phyloP scores from a whole-genome alignment of 2,888 invertebrate species.

The Oscheius sp. region DNA sequence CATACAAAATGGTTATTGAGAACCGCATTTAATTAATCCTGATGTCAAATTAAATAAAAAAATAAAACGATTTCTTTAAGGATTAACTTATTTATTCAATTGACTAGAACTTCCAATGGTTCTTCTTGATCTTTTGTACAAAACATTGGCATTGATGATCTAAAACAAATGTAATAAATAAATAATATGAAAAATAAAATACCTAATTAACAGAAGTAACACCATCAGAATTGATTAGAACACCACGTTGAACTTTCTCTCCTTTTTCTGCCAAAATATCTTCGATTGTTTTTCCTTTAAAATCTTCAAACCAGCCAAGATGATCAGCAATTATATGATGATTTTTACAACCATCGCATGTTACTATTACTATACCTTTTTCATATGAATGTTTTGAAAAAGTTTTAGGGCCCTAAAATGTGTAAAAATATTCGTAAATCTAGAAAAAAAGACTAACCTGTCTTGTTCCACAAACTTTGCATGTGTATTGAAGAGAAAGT shows the following conservation, averaged over 20 bases:
- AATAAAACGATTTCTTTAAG: neutral
- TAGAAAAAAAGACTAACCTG: conserved; percentile 76
- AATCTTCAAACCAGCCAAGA: conserved; percentile 89
- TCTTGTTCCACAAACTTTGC: conserved; percentile 86
- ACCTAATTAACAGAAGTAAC: conserved; percentile 24
- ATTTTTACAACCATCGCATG: conserved; percentile 87
- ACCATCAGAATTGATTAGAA: conserved; percentile 32
- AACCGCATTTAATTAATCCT: neutral
- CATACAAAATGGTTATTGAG: conserved; percentile 10
- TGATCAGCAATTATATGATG: conserved; percentile 96
- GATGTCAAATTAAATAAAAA: neutral
- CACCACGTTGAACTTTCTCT: conserved; percentile 80
- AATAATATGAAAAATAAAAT: neutral
- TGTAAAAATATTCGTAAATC: neutral
- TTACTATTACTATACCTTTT: conserved; percentile 86
- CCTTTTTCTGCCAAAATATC: conserved; percentile 88
- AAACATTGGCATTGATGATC: neutral
- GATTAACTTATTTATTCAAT: too few relatives aligned
- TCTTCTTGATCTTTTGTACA: too few relatives aligned
- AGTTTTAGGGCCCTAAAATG: conserved; percentile 69
- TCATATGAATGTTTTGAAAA: conserved; percentile 69
- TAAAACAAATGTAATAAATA: neutral
- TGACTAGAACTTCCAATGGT: too few relatives aligned
- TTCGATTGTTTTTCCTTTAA: conserved; percentile 83
- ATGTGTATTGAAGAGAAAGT: conserved; percentile 83